Conservation (phyloP, 23 tunicate species). For the Diplosoma virens region DNA sequence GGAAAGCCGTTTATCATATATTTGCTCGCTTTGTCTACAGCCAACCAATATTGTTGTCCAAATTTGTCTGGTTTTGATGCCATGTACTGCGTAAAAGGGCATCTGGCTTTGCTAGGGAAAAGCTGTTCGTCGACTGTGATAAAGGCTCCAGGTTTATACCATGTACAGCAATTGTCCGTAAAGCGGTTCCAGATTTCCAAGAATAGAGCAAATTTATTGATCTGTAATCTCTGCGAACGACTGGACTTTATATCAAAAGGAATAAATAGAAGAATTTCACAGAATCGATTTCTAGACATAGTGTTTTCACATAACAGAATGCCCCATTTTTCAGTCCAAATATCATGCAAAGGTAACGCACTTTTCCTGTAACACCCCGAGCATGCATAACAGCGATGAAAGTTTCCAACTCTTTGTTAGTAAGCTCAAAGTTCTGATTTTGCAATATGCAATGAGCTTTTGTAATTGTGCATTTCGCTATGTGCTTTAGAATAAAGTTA, state of each 20-base stretch:
- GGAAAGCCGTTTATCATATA: slow-evolving; percentile 22
- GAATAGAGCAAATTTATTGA: no score
- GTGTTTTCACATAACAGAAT: no score
- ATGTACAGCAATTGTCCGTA: slow-evolving; percentile 1
- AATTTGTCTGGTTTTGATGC: slow-evolving; percentile 20
- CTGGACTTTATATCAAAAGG: slow-evolving; percentile 3
- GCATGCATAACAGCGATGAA: no score
- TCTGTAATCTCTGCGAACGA: slow-evolving; percentile 23
- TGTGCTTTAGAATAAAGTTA: no score
- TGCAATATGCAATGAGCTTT: no score
- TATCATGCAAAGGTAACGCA: no score
- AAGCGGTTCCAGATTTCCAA: background rate
- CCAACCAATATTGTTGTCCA: slow-evolving; percentile 24
- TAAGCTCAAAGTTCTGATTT: no score
- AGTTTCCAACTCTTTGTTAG: no score
- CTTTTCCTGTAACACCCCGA: no score
- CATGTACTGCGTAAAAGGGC: slow-evolving; percentile 1
- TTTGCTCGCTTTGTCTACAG: slow-evolving; percentile 19
- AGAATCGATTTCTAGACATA: no score
- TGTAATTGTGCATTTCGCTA: no score
- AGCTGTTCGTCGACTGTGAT: slow-evolving; percentile 29
- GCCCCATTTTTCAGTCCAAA: no score
- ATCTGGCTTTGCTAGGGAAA: slow-evolving; percentile 20
- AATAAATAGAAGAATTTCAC: slow-evolving; percentile 12
- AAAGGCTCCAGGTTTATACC: slow-evolving; percentile 14